These are phyloP conservation scores for Jordanella pulchra DNA, from an alignment of 2,797 vertebrate species.

Conservation along the genomic window DNA sequence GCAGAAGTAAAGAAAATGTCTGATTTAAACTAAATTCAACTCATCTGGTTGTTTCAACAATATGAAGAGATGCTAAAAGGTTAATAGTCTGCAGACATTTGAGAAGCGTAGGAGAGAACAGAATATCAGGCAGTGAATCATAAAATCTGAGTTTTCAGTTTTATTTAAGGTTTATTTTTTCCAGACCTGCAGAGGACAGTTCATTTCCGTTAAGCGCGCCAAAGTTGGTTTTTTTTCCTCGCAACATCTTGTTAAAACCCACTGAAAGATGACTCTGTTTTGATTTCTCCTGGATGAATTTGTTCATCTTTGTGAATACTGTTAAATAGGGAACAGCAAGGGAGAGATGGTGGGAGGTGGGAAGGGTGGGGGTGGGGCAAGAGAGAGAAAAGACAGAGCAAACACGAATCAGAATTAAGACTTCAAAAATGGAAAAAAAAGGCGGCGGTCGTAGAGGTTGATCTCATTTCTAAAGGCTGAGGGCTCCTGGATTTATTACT, in stretches of 20 bases:
- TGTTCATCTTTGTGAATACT: constrained; percentile 83
- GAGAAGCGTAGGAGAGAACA: constrained; percentile 29
- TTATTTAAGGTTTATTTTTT: constrained; percentile 99
- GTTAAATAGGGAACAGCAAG: constrained; percentile 76
- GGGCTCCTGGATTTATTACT: constrained; percentile 58
- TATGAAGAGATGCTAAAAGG: neutral
- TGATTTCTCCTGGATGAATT: constrained; percentile 79
- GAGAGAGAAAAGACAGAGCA: constrained; percentile 48
- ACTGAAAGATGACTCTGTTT: constrained; percentile 70
- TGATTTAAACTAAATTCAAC: constrained; percentile 13
- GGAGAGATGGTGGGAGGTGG: constrained; percentile 18
- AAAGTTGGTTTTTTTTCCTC: constrained; percentile 70
- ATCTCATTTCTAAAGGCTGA: constrained; percentile 56
- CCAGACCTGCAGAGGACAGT: constrained; percentile 99
- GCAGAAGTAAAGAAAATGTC: constrained; percentile 2
- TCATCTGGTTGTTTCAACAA: neutral
- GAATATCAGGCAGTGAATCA: constrained; percentile 59
- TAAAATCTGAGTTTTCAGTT: constrained; percentile 90
- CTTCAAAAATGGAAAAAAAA: constrained; percentile 66
- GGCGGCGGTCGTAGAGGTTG: constrained; percentile 55
- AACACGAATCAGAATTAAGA: constrained; percentile 75
- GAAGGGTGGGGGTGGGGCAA: neutral
- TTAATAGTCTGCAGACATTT: constrained; percentile 14
- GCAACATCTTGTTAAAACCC: constrained; percentile 87
- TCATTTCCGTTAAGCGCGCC: constrained; percentile 95